Evolutionary conservation across 2,888 invertebrate genomes (phyloP).

Genomic region (Neoascia interrupta): DNA sequence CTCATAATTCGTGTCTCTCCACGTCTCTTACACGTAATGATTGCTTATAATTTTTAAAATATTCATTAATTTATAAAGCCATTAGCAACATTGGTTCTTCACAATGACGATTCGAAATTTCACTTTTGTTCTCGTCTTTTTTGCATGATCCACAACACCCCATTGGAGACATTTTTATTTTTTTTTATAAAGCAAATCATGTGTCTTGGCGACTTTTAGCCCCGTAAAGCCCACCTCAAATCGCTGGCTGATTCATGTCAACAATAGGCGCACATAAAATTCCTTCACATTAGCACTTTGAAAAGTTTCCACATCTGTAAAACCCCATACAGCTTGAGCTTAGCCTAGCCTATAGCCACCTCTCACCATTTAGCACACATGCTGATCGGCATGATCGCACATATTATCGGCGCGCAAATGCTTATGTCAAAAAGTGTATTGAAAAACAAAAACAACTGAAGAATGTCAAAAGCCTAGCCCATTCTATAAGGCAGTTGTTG

Average conservation of each 20-base stretch:
- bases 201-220: constrained; percentile 10
- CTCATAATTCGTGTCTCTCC: too few relatives aligned
- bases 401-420: constrained; percentile 5
- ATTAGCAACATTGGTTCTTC: constrained; percentile 21
- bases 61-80: constrained; percentile 31
- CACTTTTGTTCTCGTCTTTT: constrained; percentile 24
- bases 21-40: background rate
- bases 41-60: background rate
- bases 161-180: too few relatives aligned
- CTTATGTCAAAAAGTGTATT: background rate
- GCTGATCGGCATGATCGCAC: constrained; percentile 28
- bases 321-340: too few relatives aligned
- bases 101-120: background rate
- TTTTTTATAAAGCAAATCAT: constrained; percentile 36
- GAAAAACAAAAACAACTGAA: background rate
- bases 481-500: constrained; percentile 24
- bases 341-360: too few relatives aligned
- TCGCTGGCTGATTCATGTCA: constrained; percentile 34
- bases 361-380: constrained; percentile 34
- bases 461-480: constrained; percentile 50
- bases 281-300: constrained; percentile 34
- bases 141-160: too few relatives aligned
- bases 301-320: constrained; percentile 36
- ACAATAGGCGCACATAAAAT: constrained; percentile 26
- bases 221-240: constrained; percentile 8